Percentiles rank a stretch among this genome's conserved stretches.
These are phyloP conservation scores for Apamea epomidion DNA, from an alignment of 2,888 invertebrate species.

Conservation along the genomic window DNA sequence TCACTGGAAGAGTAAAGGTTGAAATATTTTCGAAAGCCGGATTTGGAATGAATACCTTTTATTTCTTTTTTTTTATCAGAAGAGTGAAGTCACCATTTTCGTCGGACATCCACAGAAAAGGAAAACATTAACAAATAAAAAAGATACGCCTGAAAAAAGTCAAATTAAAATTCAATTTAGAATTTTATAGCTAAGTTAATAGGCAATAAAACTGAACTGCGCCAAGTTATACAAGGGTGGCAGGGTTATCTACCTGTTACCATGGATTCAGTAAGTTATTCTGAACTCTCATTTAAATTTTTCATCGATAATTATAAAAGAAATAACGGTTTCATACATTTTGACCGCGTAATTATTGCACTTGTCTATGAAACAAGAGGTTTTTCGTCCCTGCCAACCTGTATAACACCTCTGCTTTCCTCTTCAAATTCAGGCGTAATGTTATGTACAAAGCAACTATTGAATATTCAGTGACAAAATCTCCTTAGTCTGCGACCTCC, in stretches of 20 bases:
- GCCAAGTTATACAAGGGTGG: neutral
- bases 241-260: neutral
- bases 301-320: too few relatives aligned
- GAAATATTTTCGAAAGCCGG: neutral
- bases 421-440: neutral
- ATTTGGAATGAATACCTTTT: neutral
- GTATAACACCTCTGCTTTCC: neutral
- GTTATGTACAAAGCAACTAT: neutral
- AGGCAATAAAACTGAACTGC: slow-evolving; percentile 25
- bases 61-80: neutral
- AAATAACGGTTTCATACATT: neutral
- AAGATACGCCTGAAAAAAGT: neutral
- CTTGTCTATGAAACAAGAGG: neutral
- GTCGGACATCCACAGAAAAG: neutral
- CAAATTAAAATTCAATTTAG: neutral
- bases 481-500: slow-evolving; percentile 1
- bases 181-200: slow-evolving; percentile 22
- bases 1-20: neutral
- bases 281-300: too few relatives aligned
- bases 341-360: neutral
- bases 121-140: neutral
- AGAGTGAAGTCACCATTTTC: neutral
- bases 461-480: slow-evolving; percentile 8
- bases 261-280: too few relatives aligned
- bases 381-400: neutral